Percentiles rank a stretch among this genome's conserved stretches.
Evolutionary conservation across 2,797 vertebrate species (phyloP).

Genomic region (Linurgus olivaceus): DNA sequence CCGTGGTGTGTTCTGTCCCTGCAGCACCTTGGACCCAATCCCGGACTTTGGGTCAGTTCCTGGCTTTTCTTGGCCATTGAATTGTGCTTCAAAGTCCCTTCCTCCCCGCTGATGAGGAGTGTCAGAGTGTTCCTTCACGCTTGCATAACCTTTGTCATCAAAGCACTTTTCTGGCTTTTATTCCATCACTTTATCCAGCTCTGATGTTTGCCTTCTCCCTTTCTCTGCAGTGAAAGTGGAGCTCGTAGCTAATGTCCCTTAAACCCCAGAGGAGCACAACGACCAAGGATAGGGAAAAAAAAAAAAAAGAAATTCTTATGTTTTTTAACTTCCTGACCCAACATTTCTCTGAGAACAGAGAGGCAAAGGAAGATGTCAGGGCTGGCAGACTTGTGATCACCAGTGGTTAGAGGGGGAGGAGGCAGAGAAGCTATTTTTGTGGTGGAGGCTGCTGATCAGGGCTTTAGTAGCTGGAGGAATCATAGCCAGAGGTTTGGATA

Average conservation of each 20-base stretch:
- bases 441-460: neutral
- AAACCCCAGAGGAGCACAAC: conserved; percentile 52
- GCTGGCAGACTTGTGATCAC: neutral
- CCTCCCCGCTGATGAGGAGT: conserved; percentile 40
- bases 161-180: conserved; percentile 71
- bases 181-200: conserved; percentile 68
- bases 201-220: conserved; percentile 63
- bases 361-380: neutral
- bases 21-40: neutral
- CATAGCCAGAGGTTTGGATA: conserved; percentile 47
- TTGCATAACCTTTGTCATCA: conserved; percentile 70
- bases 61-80: conserved; percentile 57
- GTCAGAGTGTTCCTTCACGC: conserved; percentile 47
- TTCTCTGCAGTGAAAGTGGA: conserved; percentile 24
- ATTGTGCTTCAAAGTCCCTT: conserved; percentile 46
- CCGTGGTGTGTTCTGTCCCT: neutral
- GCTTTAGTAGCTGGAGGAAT: conserved; percentile 8
- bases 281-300: conserved; percentile 49
- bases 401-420: neutral
- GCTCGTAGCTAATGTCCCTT: conserved; percentile 58
- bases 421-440: conserved; percentile 2
- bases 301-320: conserved; percentile 30
- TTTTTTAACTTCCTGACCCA: conserved; percentile 54
- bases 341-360: neutral
- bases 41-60: neutral